Conservation (phyloP, 23 tunicate genomes). For the Styela plicata region DNA sequence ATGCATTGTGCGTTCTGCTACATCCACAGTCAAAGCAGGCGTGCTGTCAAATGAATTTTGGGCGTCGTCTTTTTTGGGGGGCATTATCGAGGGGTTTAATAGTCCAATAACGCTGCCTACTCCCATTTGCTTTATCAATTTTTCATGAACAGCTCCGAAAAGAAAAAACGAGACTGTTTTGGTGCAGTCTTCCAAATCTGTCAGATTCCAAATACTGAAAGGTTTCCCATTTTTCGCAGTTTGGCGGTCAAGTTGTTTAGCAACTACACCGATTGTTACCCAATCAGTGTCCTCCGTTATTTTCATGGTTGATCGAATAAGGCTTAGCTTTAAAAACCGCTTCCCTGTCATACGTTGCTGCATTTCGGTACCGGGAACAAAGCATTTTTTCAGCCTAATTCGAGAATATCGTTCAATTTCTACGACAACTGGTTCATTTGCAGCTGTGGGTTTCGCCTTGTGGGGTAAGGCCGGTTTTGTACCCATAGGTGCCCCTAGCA, state of each 20-base stretch:
- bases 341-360: slow-evolving; percentile 73
- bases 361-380: slow-evolving; percentile 46
- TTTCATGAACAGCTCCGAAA: slow-evolving; percentile 65
- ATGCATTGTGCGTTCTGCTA: slow-evolving; percentile 58
- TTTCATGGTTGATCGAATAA: slow-evolving; percentile 52
- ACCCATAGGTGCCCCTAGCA: neutral
- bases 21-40: slow-evolving; percentile 89
- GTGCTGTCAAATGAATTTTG: slow-evolving; percentile 24
- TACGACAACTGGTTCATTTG: slow-evolving; percentile 9
- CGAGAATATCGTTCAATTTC: slow-evolving; percentile 66
- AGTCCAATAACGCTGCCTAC: slow-evolving; percentile 74
- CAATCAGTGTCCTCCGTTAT: slow-evolving; percentile 64
- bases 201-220: slow-evolving; percentile 71
- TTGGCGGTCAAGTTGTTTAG: slow-evolving; percentile 80
- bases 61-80: slow-evolving; percentile 66
- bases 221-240: slow-evolving; percentile 79
- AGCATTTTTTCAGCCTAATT: slow-evolving; percentile 48
- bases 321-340: slow-evolving; percentile 30
- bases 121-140: slow-evolving; percentile 52
- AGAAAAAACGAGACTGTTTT: slow-evolving; percentile 74
- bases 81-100: slow-evolving; percentile 92
- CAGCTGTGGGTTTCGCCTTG: neutral
- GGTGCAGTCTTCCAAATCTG: slow-evolving; percentile 79
- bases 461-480: neutral
- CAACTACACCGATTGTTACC: slow-evolving; percentile 85